Evolutionary conservation across 2,113 vertebrate genomes (phyloP).

Genomic region (Cheirogaleus medius): DNA sequence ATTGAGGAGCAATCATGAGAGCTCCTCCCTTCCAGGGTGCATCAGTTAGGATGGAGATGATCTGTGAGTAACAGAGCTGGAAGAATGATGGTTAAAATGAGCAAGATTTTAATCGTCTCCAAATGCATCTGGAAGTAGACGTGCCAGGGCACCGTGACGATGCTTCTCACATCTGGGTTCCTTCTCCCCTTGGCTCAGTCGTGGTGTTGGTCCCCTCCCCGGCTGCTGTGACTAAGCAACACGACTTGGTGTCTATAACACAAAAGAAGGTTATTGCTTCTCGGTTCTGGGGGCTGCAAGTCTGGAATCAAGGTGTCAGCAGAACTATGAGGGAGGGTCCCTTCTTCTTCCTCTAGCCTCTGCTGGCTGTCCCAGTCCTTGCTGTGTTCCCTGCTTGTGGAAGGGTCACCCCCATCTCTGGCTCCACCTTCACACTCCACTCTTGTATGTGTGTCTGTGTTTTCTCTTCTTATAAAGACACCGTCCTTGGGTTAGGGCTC

Average conservation of each 20-base stretch:
- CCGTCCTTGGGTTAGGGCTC: background rate
- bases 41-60: background rate
- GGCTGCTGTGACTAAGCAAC: fast-evolving
- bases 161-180: fast-evolving
- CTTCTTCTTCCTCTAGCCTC: background rate
- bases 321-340: background rate
- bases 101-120: background rate
- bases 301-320: background rate
- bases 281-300: background rate
- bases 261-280: background rate
- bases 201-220: fast-evolving
- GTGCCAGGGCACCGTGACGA: fast-evolving
- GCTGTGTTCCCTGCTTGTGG: fast-evolving
- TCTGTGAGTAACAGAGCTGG: background rate
- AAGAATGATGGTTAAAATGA: background rate
- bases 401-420: background rate
- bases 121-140: fast-evolving
- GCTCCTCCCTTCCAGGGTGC: fast-evolving
- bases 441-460: background rate
- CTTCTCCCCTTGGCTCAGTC: background rate
- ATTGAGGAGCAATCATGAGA: background rate
- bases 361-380: background rate
- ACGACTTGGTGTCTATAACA: fast-evolving
- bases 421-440: fast-evolving
- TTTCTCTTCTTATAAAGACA: background rate